These are phyloP conservation scores for Aethes cnicana DNA, from an alignment of 2,888 invertebrate genomes.

Conservation along the genomic window DNA sequence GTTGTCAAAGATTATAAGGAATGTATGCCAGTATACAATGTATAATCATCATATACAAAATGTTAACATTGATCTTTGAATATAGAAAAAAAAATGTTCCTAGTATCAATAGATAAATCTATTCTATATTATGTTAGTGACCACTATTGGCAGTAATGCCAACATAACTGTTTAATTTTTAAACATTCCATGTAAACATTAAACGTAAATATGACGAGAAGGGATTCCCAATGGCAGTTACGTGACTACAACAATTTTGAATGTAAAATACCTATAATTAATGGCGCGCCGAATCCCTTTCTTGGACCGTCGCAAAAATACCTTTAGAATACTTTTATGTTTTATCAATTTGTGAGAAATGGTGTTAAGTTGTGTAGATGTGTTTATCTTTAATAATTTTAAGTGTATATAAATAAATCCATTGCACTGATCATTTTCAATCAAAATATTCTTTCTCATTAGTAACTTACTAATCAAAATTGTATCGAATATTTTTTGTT, in stretches of 20 bases:
- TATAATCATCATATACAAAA: no score
- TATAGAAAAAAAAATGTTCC: constrained; percentile 17
- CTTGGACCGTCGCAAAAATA: constrained; percentile 19
- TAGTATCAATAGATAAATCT: constrained; percentile 13
- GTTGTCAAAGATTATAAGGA: neutral
- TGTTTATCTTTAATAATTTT: constrained; percentile 33
- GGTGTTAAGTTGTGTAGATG: constrained; percentile 10
- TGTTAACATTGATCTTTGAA: no score
- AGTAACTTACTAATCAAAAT: constrained; percentile 28
- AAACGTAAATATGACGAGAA: constrained; percentile 13
- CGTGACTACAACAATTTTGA: no score
- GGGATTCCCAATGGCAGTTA: neutral
- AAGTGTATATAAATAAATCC: constrained; percentile 42
- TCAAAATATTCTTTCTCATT: constrained; percentile 42
- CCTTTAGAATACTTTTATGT: constrained; percentile 17
- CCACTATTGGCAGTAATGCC: neutral
- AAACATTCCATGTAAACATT: constrained; percentile 34
- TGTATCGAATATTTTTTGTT: constrained; percentile 24
- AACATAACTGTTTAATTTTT: constrained; percentile 15
- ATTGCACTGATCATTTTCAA: constrained; percentile 51
- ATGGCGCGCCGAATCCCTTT: no score
- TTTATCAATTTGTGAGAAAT: constrained; percentile 6
- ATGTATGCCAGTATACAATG: no score
- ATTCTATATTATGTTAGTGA: neutral
- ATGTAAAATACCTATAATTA: no score